phyloP scores from a whole-genome alignment of 2,113 vertebrate genomes.

The Tetrao urogallus region DNA sequence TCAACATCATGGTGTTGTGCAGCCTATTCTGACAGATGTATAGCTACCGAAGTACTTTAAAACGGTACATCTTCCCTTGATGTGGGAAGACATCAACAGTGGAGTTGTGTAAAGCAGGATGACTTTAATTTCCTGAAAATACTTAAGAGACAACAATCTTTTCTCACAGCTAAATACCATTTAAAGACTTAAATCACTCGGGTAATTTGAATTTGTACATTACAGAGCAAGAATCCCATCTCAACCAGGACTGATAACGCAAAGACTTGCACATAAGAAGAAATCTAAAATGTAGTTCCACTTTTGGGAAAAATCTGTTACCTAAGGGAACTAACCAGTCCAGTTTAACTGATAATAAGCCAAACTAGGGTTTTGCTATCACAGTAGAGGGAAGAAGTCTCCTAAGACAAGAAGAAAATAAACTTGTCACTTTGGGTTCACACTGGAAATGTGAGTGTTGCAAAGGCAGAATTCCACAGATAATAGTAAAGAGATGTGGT shows the following conservation, averaged over 20 bases:
- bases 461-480: not conserved
- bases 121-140: slow-evolving; percentile 25
- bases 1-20: slow-evolving; percentile 1
- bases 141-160: not conserved
- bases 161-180: not conserved
- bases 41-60: not conserved
- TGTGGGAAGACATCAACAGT: not conserved
- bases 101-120: not conserved
- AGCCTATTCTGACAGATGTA: not conserved
- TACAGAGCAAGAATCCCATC: not conserved
- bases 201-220: not conserved
- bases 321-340: not conserved
- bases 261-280: not conserved
- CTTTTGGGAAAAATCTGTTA: not conserved
- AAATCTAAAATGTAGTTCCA: not conserved
- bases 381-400: not conserved
- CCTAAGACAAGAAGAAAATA: not conserved
- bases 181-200: not conserved
- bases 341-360: not conserved
- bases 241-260: not conserved
- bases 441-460: not conserved
- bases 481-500: not conserved
- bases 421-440: not conserved
- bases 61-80: not conserved
- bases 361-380: not conserved